Percentiles rank a stretch among this genome's conserved stretches.
Conservation (phyloP, 2,888 invertebrate species). For the Ochropleura plecta region DNA sequence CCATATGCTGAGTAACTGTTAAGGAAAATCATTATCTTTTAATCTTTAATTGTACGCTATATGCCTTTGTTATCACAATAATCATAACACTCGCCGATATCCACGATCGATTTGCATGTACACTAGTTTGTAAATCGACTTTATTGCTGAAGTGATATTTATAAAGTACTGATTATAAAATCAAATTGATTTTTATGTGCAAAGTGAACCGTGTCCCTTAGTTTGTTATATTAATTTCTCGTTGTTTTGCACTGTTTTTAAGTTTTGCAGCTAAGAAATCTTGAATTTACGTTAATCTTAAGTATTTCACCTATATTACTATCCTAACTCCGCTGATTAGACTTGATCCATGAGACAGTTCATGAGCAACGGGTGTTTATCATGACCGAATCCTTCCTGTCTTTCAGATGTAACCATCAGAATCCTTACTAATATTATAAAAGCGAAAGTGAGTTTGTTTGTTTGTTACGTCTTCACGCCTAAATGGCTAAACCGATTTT, state of each 20-base stretch:
- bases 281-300: not conserved
- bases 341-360: not conserved
- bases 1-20: slow-evolving; percentile 23
- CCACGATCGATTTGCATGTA: slow-evolving; percentile 18
- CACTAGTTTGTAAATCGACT: not conserved
- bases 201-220: not conserved
- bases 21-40: slow-evolving; percentile 39
- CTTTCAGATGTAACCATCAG: not conserved
- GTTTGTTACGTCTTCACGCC: too few relatives aligned
- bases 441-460: too few relatives aligned
- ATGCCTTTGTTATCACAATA: slow-evolving; percentile 23
- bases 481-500: too few relatives aligned
- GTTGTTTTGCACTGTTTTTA: not conserved
- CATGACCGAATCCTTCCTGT: not conserved
- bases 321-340: not conserved
- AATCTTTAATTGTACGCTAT: slow-evolving; percentile 6
- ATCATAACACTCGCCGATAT: slow-evolving; percentile 29
- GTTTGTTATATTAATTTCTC: not conserved
- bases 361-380: not conserved
- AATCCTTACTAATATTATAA: not conserved
- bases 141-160: not conserved
- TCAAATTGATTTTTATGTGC: not conserved
- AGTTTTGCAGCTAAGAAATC: not conserved
- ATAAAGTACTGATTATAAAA: not conserved
- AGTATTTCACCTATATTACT: not conserved